Evolutionary conservation across 1,140 invertebrate species (phyloP), one percentile per base, ranked within the genome.

Genomic region (Vanessa tameamea): DNA sequence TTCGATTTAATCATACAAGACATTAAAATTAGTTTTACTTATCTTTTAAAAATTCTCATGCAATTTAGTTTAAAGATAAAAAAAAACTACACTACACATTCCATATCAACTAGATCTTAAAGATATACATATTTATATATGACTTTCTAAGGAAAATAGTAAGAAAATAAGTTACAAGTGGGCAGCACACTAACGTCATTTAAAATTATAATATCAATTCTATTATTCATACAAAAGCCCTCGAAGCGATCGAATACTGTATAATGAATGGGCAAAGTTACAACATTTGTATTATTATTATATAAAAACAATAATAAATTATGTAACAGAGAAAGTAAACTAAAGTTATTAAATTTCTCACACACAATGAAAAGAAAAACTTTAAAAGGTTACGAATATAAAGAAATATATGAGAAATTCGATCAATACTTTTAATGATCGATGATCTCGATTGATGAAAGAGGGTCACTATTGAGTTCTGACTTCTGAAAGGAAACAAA

Each of bases 151-250:
- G 51, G 14, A 55, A 67, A 67, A 53, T 31, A 31, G 11, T 66
- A 15, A 26, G 11, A 31, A 66, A 37, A 43, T 64, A 43, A 64
- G 20, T 0, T 12, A 26, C 15, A 31, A 11, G 23, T 37, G 15
- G 57, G 31, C 55, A 11, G 12, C 15, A 3, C 1, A 8, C 23
- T 63, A 20, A 47, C 63, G n/a, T 47, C 63, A 64, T 64, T 64
- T 65, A 23, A 65, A 50, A 50, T 65, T 65, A 48, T 65, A 65
- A 65, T 65, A 47, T 26, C 1, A 50, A 6, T 14, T 48, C 47
- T 65, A 23, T 64, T 63, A 63, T 64, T 64, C 63, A 65, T 65
- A 65, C 13, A 48, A 47, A 65, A 65, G 43, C 64, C 20, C 64
- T 65, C n/a, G 14, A 23, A 50, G 13, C 15, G 13, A 14, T 65